phyloP scores from a whole-genome alignment of 2,888 invertebrate species.

The Spicauda simplicius region DNA sequence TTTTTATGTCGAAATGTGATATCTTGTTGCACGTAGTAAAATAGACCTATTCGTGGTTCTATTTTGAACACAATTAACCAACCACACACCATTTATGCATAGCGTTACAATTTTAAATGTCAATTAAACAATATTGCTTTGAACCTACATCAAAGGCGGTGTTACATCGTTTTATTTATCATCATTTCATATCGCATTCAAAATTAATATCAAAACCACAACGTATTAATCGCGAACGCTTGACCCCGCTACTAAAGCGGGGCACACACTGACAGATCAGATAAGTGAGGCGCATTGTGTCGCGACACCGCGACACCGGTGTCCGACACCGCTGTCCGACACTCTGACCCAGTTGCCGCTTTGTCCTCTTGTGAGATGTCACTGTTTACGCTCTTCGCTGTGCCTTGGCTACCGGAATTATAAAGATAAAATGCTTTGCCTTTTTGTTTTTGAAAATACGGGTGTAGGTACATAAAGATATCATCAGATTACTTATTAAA shows the following conservation, averaged over 20 bases:
- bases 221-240: neutral
- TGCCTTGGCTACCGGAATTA: neutral
- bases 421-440: neutral
- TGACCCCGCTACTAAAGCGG: constrained; percentile 19
- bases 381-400: constrained; percentile 3
- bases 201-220: neutral
- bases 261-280: constrained; percentile 52
- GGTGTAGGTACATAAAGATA: neutral
- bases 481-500: neutral
- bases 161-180: too few species aligned
- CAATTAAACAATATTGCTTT: too few species aligned
- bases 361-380: constrained; percentile 58
- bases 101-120: too few species aligned
- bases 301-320: constrained; percentile 54
- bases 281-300: constrained; percentile 46
- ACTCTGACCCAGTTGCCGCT: constrained; percentile 68
- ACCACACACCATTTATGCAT: too few species aligned
- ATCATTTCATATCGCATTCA: too few species aligned
- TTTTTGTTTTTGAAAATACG: neutral
- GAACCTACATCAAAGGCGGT: too few species aligned
- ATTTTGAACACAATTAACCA: too few species aligned
- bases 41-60: too few species aligned
- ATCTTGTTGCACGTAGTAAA: too few species aligned
- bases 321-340: constrained; percentile 51
- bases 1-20: too few species aligned